Conservation (phyloP, 2,113 vertebrate genomes). For the Pogona vitticeps region DNA sequence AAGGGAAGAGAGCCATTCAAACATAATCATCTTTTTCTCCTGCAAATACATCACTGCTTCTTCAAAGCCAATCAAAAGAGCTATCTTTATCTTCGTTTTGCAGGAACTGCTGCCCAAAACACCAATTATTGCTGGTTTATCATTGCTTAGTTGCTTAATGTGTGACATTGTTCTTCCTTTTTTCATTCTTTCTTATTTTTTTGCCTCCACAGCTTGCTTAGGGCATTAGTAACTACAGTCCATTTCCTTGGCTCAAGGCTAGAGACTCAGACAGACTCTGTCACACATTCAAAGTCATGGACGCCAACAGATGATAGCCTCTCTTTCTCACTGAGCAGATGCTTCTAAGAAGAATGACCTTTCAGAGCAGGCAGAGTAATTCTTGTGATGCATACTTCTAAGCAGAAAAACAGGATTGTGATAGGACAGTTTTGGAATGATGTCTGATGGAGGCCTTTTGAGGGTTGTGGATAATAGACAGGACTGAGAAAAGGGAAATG, state of each 20-base stretch:
- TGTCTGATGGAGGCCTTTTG: neutral
- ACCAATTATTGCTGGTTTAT: neutral
- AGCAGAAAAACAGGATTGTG: neutral
- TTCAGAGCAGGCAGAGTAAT: neutral
- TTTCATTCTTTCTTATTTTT: neutral
- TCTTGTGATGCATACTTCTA: neutral
- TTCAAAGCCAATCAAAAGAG: neutral
- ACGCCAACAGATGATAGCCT: conserved; percentile 13
- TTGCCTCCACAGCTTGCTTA: neutral
- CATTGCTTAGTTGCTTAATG: neutral
- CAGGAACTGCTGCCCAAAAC: neutral
- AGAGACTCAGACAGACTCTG: neutral
- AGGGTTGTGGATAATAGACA: neutral
- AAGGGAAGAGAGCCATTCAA: neutral
- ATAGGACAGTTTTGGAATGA: neutral
- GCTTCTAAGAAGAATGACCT: conserved; percentile 25
- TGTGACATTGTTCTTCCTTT: neutral
- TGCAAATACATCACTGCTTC: neutral
- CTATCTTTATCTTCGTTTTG: neutral
- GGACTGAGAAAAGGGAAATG: neutral
- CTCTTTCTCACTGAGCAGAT: neutral
- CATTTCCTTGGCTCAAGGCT: neutral
- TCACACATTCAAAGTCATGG: neutral
- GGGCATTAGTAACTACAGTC: neutral
- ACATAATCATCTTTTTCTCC: neutral